phyloP scores from a whole-genome alignment of 2,888 invertebrate species.

The Macrophya annulata region DNA sequence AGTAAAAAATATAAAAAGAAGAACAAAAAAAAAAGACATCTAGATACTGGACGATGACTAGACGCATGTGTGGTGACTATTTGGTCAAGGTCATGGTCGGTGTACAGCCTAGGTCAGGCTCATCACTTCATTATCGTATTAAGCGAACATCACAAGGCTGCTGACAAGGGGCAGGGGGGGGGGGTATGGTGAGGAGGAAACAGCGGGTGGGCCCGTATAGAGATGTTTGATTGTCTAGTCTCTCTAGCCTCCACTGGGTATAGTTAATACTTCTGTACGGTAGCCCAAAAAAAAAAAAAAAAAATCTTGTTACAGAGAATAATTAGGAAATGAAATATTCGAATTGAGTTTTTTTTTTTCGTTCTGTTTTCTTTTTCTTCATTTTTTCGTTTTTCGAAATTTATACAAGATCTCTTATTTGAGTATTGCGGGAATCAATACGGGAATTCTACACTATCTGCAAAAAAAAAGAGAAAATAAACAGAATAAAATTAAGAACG shows the following conservation, averaged over 20 bases:
- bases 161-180: background rate
- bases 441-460: too few species aligned
- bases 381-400: too few species aligned
- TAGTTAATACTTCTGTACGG: background rate
- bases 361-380: too few species aligned
- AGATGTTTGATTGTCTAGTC: slow-evolving; percentile 26
- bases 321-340: too few species aligned
- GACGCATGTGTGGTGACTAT: slow-evolving; percentile 51
- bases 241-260: slow-evolving; percentile 9
- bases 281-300: too few species aligned
- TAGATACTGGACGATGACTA: slow-evolving; percentile 26
- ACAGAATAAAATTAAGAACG: background rate
- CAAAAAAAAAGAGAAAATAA: slow-evolving; percentile 1
- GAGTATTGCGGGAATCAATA: too few species aligned
- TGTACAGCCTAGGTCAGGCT: slow-evolving; percentile 78
- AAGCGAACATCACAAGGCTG: slow-evolving; percentile 60
- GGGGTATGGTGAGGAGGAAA: slow-evolving; percentile 10
- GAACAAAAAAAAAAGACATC: background rate
- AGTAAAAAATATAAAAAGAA: background rate
- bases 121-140: slow-evolving; percentile 73
- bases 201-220: slow-evolving; percentile 29
- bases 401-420: too few species aligned
- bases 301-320: too few species aligned
- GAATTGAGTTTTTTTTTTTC: too few species aligned
- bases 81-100: slow-evolving; percentile 74